Conservation (phyloP, 2,113 vertebrate species). For the Stercorarius parasiticus region DNA sequence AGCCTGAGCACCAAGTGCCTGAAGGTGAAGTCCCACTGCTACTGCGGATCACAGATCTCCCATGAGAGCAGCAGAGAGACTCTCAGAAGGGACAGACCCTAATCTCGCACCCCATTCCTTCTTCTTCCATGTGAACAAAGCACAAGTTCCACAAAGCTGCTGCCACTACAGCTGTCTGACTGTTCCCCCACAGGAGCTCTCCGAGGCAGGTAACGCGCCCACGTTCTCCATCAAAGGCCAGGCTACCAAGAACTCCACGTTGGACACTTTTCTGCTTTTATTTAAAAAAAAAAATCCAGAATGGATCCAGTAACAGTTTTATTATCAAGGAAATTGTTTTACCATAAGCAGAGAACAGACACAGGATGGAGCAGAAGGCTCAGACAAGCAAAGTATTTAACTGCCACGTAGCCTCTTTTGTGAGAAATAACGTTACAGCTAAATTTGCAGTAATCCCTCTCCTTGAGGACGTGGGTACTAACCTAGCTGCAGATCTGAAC, state of each 20-base stretch:
- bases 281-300: constrained; percentile 67
- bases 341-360: constrained; percentile 58
- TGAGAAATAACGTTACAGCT: constrained; percentile 10
- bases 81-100: accelerated
- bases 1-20: not conserved
- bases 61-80: accelerated
- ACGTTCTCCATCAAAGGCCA: not conserved
- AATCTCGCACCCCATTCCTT: not conserved
- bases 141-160: not conserved
- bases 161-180: not conserved
- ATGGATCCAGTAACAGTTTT: constrained; percentile 67
- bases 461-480: not conserved
- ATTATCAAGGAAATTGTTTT: constrained; percentile 63
- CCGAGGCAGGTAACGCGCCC: accelerated
- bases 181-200: not conserved
- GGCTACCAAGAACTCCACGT: not conserved
- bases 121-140: accelerated
- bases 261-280: constrained; percentile 63
- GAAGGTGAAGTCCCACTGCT: not conserved
- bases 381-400: constrained; percentile 35
- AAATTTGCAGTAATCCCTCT: constrained; percentile 24
- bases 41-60: not conserved
- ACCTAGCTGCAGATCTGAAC: not conserved
- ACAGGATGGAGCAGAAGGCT: constrained; percentile 62
- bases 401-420: not conserved